Evolutionary conservation across 2,113 vertebrate species (phyloP).

Genomic region (Nannospalax galili): DNA sequence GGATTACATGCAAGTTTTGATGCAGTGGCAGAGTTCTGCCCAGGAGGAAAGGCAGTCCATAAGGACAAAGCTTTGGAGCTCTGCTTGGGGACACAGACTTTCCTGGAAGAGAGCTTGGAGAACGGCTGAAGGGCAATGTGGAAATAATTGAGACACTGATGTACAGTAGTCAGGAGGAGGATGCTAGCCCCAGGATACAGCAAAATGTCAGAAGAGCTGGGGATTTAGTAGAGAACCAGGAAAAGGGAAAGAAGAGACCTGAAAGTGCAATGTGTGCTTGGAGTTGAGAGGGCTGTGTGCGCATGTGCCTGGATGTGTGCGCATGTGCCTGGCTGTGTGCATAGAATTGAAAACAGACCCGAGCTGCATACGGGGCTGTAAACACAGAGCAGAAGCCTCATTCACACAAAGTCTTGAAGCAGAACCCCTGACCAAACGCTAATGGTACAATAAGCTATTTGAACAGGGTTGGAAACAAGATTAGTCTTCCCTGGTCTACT

Average conservation of each 20-base stretch:
- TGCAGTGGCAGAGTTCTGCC: background rate
- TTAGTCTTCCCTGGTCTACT: background rate
- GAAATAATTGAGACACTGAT: slow-evolving; percentile 14
- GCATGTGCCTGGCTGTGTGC: background rate
- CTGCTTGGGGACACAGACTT: background rate
- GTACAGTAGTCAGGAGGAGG: background rate
- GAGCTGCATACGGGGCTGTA: background rate
- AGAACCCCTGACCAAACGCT: background rate
- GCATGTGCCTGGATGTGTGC: background rate
- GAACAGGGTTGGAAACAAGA: background rate
- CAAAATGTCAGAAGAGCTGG: background rate
- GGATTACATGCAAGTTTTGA: background rate
- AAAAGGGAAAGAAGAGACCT: background rate
- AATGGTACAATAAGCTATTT: background rate
- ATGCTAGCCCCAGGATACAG: background rate
- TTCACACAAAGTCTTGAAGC: background rate
- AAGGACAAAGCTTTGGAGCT: background rate
- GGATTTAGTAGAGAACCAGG: background rate
- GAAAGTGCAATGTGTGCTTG: background rate
- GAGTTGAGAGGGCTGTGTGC: background rate
- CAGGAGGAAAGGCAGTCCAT: background rate
- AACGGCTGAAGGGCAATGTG: background rate
- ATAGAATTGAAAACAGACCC: background rate
- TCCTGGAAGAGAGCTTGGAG: background rate
- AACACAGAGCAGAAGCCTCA: background rate